These are phyloP conservation scores for Strix occidentalis DNA, from an alignment of 2,797 vertebrate species.

Conservation along the genomic window DNA sequence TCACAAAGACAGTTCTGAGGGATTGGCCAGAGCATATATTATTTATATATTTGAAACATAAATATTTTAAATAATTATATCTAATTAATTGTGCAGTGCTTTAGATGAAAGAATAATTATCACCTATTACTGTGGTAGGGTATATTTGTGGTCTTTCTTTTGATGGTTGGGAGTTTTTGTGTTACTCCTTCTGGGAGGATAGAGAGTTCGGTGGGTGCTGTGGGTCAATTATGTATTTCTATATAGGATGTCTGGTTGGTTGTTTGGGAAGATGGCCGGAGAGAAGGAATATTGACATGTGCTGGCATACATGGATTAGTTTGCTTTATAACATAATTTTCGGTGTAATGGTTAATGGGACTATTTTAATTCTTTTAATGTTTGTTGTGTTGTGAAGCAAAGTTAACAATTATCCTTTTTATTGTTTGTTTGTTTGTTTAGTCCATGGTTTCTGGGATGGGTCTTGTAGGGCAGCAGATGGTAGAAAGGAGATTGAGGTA, in stretches of 20 bases:
- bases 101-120: neutral
- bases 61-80: neutral
- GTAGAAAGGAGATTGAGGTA: constrained; percentile 44
- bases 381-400: neutral
- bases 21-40: neutral
- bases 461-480: constrained; percentile 53
- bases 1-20: neutral
- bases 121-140: neutral
- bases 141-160: neutral
- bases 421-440: constrained; percentile 21
- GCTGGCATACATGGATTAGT: neutral
- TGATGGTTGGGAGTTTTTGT: neutral
- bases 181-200: neutral
- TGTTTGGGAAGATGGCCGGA: neutral
- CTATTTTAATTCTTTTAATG: neutral
- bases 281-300: neutral
- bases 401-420: constrained; percentile 24
- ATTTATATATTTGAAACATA: neutral
- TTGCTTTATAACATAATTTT: constrained; percentile 18
- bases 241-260: neutral
- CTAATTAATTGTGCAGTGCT: neutral
- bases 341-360: neutral
- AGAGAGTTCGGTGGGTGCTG: neutral
- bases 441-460: neutral
- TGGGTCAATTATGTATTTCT: neutral